Evolutionary conservation across 2,113 vertebrate species (phyloP).

Genomic region (Dascyllus trimaculatus): DNA sequence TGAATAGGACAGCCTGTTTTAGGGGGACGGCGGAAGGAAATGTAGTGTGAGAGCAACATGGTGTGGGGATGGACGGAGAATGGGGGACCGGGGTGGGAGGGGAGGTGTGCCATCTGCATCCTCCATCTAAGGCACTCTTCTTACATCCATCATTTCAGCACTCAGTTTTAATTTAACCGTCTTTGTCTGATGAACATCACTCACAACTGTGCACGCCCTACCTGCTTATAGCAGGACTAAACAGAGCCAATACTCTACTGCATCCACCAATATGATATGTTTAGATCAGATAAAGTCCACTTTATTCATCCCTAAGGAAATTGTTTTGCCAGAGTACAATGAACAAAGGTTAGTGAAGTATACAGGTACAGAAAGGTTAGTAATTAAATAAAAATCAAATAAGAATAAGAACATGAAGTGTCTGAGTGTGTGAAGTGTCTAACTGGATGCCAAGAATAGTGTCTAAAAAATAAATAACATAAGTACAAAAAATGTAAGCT

Average conservation of each 20-base stretch:
- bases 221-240: conserved; percentile 53
- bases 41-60: conserved; percentile 63
- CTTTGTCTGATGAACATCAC: conserved; percentile 52
- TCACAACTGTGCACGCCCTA: background rate
- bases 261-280: conserved; percentile 12
- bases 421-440: too few relatives aligned
- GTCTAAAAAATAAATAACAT: too few relatives aligned
- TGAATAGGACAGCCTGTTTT: conserved; percentile 72
- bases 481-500: too few relatives aligned
- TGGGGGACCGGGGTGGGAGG: conserved; percentile 29
- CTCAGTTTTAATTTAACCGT: conserved; percentile 69
- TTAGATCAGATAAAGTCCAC: too few relatives aligned
- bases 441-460: too few relatives aligned
- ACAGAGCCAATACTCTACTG: conserved; percentile 7
- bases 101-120: conserved; percentile 51
- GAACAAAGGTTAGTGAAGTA: too few relatives aligned
- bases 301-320: too few relatives aligned
- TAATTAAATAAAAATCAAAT: too few relatives aligned
- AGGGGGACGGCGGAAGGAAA: conserved; percentile 66
- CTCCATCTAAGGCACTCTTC: conserved; percentile 61
- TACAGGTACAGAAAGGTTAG: too few relatives aligned
- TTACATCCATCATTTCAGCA: conserved; percentile 68
- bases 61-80: conserved; percentile 55
- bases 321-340: too few relatives aligned
- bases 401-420: too few relatives aligned